phyloP scores from a whole-genome alignment of 2,797 vertebrate genomes.

The Microctenopoma steveboyesi region DNA sequence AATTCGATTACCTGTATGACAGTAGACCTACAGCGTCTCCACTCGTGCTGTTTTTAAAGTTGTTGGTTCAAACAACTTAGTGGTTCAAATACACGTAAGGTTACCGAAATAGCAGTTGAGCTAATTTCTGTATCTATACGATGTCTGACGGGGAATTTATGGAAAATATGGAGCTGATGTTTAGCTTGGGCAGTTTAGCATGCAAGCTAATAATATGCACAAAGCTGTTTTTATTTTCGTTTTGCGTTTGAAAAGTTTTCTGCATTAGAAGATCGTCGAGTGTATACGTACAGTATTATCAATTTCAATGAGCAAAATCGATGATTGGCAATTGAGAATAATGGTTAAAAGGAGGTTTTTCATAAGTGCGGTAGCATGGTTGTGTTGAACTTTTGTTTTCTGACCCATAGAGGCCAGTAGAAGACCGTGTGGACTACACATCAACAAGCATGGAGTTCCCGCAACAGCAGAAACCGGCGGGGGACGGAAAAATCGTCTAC shows the following conservation, averaged over 20 bases:
- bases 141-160: constrained; percentile 39
- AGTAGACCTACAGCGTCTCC: constrained; percentile 38
- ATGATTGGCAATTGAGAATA: constrained; percentile 41
- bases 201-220: constrained; percentile 67
- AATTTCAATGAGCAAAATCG: not conserved
- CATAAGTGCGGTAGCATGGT: constrained; percentile 79
- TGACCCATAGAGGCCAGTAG: constrained; percentile 99
- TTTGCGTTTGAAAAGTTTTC: constrained; percentile 45
- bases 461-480: constrained; percentile 88
- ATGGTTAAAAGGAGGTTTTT: constrained; percentile 83
- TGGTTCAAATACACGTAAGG: not conserved
- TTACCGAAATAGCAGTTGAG: not conserved
- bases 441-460: constrained; percentile 97
- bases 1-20: constrained; percentile 62
- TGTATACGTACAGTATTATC: not conserved
- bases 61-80: not conserved
- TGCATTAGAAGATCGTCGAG: not conserved
- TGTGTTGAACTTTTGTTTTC: constrained; percentile 97
- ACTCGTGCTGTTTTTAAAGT: constrained; percentile 26
- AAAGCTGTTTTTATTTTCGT: constrained; percentile 39
- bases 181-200: constrained; percentile 70
- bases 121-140: constrained; percentile 27
- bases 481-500: constrained; percentile 93
- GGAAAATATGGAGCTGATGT: constrained; percentile 61
- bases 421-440: constrained; percentile 89